These are phyloP conservation scores for Kryphioiulus occultus DNA, from an alignment of 2,888 invertebrate species.

Conservation along the genomic window DNA sequence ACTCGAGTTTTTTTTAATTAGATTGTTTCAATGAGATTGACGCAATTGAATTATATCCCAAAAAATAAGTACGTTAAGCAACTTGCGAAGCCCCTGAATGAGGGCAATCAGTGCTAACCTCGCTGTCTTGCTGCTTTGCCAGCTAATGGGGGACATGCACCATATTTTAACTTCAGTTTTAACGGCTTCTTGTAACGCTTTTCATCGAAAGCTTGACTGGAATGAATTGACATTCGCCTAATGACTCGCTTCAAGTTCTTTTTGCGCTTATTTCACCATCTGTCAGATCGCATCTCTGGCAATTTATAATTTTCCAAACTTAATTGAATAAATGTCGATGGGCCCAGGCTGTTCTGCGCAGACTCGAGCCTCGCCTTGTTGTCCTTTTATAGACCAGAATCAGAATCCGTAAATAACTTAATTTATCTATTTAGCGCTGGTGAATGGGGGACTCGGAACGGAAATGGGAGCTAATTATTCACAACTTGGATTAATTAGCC, in stretches of 20 bases:
- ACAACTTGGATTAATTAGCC: conserved; percentile 39
- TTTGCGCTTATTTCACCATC: neutral
- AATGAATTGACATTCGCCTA: neutral
- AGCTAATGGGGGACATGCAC: neutral
- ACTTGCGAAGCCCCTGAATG: neutral
- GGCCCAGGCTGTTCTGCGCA: neutral
- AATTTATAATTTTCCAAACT: neutral
- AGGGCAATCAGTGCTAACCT: neutral
- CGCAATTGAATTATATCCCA: neutral
- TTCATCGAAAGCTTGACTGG: conserved; percentile 3
- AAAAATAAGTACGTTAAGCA: neutral
- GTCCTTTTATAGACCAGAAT: neutral
- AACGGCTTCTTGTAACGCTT: neutral
- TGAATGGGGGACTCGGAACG: neutral
- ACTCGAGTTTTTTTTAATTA: neutral
- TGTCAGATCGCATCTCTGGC: conserved; percentile 30
- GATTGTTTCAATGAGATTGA: neutral
- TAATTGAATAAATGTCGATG: neutral
- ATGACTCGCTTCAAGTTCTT: neutral
- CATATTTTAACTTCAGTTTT: neutral
- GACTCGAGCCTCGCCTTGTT: neutral
- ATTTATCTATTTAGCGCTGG: neutral
- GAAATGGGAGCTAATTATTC: conserved; percentile 35
- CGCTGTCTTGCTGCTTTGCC: neutral
- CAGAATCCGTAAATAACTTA: conserved; percentile 14